Conservation (phyloP, 2,888 invertebrate genomes). For the Neoitamus cyanurus region DNA sequence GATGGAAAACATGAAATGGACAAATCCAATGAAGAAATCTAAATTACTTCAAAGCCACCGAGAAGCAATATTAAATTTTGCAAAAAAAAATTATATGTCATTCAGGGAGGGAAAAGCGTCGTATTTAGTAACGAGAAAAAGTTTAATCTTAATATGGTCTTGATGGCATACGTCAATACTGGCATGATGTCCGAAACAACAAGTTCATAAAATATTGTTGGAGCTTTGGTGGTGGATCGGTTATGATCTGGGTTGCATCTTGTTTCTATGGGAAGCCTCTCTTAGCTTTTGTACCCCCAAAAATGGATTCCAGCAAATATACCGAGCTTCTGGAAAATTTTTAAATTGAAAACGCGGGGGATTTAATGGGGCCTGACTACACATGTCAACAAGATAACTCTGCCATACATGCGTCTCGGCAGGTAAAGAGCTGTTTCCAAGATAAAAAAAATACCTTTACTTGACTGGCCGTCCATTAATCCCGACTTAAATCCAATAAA, state of each 20-base stretch:
- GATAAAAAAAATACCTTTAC: background rate
- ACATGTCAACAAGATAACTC: background rate
- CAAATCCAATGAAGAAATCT: too few species aligned
- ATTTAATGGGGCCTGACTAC: background rate
- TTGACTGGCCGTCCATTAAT: too few species aligned
- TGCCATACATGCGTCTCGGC: background rate
- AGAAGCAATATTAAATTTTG: too few species aligned
- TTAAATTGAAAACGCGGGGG: background rate
- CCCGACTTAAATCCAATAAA: too few species aligned
- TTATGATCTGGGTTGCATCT: background rate
- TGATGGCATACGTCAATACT: background rate
- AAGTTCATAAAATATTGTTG: background rate
- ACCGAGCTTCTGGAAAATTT: background rate
- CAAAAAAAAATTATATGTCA: too few species aligned
- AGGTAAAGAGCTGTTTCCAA: background rate
- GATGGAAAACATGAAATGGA: too few species aligned
- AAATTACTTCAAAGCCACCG: too few species aligned
- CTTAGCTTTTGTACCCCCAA: background rate
- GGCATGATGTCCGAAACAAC: background rate
- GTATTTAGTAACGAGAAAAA: too few species aligned
- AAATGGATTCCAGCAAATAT: background rate
- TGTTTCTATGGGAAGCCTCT: background rate
- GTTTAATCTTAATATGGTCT: too few species aligned
- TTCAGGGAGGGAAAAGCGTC: too few species aligned
- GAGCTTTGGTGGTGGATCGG: too few species aligned